Evolutionary conservation across 1,140 invertebrate species (phyloP).

Genomic region (Araneus ventricosus): DNA sequence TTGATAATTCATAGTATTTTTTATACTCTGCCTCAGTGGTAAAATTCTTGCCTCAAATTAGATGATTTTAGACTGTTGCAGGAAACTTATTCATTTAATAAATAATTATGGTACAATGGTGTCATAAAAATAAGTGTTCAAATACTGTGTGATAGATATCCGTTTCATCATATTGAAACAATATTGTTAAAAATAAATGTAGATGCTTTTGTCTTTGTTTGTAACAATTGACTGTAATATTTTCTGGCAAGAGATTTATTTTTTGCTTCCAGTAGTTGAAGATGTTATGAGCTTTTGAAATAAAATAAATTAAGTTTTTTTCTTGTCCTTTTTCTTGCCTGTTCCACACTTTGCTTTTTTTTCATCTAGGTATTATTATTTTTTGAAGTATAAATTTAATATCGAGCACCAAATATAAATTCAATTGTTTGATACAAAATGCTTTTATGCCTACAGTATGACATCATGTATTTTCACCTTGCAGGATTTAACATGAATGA

Average conservation of each 20-base stretch:
- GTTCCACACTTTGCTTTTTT: neutral
- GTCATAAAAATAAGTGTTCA: slow-evolving; percentile 17
- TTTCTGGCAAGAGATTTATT: slow-evolving; percentile 65
- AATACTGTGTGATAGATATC: slow-evolving; percentile 11
- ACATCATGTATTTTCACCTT: no score
- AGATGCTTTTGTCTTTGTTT: slow-evolving; percentile 17
- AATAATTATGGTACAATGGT: neutral
- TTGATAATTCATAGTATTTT: slow-evolving; percentile 72
- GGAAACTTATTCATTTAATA: neutral
- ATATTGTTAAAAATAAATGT: slow-evolving; percentile 40
- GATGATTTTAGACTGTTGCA: neutral
- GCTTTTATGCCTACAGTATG: no score
- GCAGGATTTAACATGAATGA: no score
- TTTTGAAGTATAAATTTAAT: no score
- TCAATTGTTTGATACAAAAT: no score
- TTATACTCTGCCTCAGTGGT: slow-evolving; percentile 50
- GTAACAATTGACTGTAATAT: slow-evolving; percentile 39
- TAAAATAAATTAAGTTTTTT: slow-evolving; percentile 28
- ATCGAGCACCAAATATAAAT: no score
- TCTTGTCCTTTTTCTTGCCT: neutral
- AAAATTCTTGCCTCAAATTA: slow-evolving; percentile 10
- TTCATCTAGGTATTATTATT: no score
- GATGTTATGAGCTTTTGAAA: slow-evolving; percentile 59
- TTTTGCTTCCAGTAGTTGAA: slow-evolving; percentile 54
- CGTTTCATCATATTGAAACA: slow-evolving; percentile 17